Evolutionary conservation across 1,140 invertebrate genomes (phyloP), one percentile per base, ranked within the genome.

Genomic region (Diuraphis noxia): DNA sequence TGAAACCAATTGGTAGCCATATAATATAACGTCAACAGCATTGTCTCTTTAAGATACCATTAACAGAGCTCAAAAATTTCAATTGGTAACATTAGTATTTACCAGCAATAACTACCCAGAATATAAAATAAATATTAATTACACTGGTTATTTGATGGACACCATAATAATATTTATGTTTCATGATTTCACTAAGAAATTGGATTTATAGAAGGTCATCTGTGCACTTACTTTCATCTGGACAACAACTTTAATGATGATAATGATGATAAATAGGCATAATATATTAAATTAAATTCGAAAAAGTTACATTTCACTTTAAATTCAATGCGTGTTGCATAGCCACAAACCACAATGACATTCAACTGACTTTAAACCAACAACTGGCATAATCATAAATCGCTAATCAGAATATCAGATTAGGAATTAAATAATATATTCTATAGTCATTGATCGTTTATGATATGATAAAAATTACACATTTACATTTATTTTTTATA

Each of bases 1-100:
- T 96, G 96, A 91, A 96, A 92, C 93, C 95, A 95, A 25, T 96
- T 96, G 49, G 96, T 95, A 93, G 96, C 94, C 94, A 96, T 95
- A 93, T 96, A 96, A 94, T 95, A 96, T 49, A 96, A 92, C 41
- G 96, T 96, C 88, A 96, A 94, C 92, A 96, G 93, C 95, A 96
- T 96, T 79, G 4, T 90, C 34, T 91, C 41, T 81, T 49, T 38
- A 46, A 23, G 25, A 36, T 52, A 81, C 34, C 89, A 82, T 91
- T 21, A 82, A 91, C 43, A 52, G 21, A 36, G 9, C 34, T 77
- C 41, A 3, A 36, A 89, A 79, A 79, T 40, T 89, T 34, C 13
- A 89, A 79, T 79, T 79, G 40, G 30, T 36, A 77, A 77, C 63
- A 89, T 43, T 36, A 79, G 23, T 46, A n/a, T 79, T 79, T 34